Base-by-base conservation (phyloP, 2,113 vertebrate genomes). In the Orientallactaga bullata region DNA sequence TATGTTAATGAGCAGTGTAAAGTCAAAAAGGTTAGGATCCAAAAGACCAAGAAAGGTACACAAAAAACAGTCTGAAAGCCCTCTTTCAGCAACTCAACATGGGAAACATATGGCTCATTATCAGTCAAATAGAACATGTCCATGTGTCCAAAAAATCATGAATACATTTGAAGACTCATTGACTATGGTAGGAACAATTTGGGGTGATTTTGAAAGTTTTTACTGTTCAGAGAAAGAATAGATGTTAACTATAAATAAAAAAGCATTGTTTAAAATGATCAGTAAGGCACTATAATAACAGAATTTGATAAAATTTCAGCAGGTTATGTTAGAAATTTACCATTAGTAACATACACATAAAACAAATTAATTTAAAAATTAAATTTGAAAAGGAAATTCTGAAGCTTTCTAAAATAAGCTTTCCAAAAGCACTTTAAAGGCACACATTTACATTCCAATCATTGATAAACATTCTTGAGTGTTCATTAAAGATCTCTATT, bases 271-370 rank as follows among this genome's bases (percentile, higher is more conserved):
- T 87, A 47, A 82, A 94, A 81, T 78, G 3, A 26, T 85, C 35
- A 58, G 89, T 86, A 58, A 81, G 66, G 55, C 78, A 94, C 32
- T 81, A 89, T 21, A 91, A 65, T 82, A 63, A 6, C 13, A 95
- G 18, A 95, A 94, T 95, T 92, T 95, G 37, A 80, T 87, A 92
- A 65, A 94, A 78, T 79, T 92, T 91, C 42, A 77, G 87, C 2
- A 93, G 51, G 30, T 8, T 91, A 88, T 93, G 35, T 85, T 72
- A 86, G 63, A 86, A 85, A 93, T 90, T 85, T 85, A 84, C 18
- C 71, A 77, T 68, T 73, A 89, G 55, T 81, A 94, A 94, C 96
- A 66, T 61, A 11, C 47, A 35, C 85, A 39, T 42, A 79, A 88
- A 94, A 66, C n/a, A 91, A 73, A 69, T 92, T 89, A 51, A 82